Evolutionary conservation across 2,797 vertebrate species (phyloP).

Genomic region (Chrosomus eos): DNA sequence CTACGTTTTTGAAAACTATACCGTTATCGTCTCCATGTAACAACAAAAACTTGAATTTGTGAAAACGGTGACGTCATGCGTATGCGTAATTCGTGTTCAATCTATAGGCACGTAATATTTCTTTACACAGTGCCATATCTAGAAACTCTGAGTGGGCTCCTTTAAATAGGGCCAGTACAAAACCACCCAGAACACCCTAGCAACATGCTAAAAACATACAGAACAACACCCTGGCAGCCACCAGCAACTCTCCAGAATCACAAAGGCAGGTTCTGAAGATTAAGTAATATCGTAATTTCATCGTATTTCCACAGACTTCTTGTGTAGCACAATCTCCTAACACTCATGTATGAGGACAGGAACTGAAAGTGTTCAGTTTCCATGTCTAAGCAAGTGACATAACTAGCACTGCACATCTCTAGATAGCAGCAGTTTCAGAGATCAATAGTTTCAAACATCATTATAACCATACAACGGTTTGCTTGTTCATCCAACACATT

Average conservation of each 20-base stretch:
- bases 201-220: background rate
- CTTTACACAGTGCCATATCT: background rate
- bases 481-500: background rate
- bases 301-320: background rate
- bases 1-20: rapidly evolving
- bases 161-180: background rate
- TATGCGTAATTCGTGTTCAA: no score
- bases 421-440: background rate
- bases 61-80: no score
- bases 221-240: background rate
- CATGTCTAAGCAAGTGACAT: background rate
- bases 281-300: background rate
- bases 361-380: conserved; percentile 22
- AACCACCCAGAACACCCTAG: background rate
- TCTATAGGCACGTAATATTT: no score
- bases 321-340: background rate
- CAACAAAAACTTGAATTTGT: background rate
- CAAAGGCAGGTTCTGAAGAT: background rate
- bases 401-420: background rate
- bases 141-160: background rate
- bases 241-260: background rate
- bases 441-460: conserved; percentile 12
- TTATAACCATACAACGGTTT: background rate
- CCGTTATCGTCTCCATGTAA: background rate
- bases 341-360: background rate